These are phyloP conservation scores for Hucho hucho DNA, from an alignment of 2,113 vertebrate species.

Conservation along the genomic window DNA sequence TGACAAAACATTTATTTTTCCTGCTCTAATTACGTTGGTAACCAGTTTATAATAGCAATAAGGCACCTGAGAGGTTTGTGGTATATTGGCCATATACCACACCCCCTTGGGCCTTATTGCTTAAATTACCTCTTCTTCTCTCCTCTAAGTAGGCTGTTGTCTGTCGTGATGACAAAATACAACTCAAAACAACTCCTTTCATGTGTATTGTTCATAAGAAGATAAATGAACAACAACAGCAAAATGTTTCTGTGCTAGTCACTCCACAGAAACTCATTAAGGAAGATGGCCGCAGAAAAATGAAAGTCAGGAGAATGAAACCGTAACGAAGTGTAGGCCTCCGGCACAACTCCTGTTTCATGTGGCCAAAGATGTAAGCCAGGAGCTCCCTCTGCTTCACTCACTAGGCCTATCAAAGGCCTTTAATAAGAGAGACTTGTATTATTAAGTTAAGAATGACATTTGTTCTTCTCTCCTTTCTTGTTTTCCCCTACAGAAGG, in stretches of 20 bases:
- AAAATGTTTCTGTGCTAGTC: constrained; percentile 7
- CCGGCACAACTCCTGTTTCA: constrained; percentile 15
- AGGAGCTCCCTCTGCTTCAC: constrained; percentile 8
- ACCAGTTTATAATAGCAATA: no score
- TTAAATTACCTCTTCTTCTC: neutral
- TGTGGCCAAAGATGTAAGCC: constrained; percentile 17
- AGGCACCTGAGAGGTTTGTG: no score
- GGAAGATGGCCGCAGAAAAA: constrained; percentile 9
- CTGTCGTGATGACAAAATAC: neutral
- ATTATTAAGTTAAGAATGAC: constrained; percentile 31
- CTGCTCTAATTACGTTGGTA: no score
- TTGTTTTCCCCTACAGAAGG: constrained; percentile 2
- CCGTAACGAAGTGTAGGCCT: constrained; percentile 19
- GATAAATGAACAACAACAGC: neutral
- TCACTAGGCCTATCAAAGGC: constrained; percentile 5
- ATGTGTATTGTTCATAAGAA: no score
- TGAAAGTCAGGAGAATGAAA: constrained; percentile 20
- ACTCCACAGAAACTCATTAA: constrained; percentile 27
- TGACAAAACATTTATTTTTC: no score
- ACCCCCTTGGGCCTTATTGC: no score
- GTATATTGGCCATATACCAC: no score
- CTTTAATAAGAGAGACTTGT: constrained; percentile 28
- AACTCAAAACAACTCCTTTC: neutral
- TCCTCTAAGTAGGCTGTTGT: neutral
- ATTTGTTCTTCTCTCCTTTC: constrained; percentile 10